Conservation (phyloP, 2,888 invertebrate species). For the Gymnoscelis rufifasciata region DNA sequence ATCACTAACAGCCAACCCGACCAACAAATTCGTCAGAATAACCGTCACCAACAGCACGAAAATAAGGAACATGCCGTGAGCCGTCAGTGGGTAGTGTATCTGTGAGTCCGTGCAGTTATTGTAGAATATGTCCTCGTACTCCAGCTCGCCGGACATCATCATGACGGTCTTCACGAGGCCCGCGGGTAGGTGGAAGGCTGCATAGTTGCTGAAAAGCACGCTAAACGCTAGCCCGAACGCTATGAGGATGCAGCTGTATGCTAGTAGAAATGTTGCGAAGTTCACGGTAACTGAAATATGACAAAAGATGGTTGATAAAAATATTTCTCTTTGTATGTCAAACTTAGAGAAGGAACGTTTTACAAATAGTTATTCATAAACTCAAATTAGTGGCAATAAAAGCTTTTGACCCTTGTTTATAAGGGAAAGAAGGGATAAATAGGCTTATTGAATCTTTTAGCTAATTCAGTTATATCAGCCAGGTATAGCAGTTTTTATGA, state of each 20-base stretch:
- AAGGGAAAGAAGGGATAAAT: too few relatives aligned
- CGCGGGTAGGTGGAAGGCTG: constrained; percentile 83
- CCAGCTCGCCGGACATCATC: constrained; percentile 93
- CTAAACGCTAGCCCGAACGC: constrained; percentile 90
- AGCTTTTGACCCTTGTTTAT: too few relatives aligned
- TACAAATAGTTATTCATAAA: too few relatives aligned
- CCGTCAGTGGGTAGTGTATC: constrained; percentile 84
- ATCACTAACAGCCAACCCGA: constrained; percentile 91
- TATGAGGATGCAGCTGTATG: constrained; percentile 88
- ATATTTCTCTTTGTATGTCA: too few relatives aligned
- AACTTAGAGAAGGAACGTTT: too few relatives aligned
- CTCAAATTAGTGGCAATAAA: too few relatives aligned
- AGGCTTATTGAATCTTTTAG: too few relatives aligned
- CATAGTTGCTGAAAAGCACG: constrained; percentile 88
- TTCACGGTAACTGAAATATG: constrained; percentile 87
- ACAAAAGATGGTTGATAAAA: too few relatives aligned
- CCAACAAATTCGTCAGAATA: constrained; percentile 89
- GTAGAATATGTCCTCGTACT: constrained; percentile 91
- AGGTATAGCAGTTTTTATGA: too few relatives aligned
- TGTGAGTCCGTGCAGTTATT: constrained; percentile 64
- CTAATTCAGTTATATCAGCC: too few relatives aligned
- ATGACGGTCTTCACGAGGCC: constrained; percentile 87
- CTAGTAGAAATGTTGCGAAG: constrained; percentile 88
- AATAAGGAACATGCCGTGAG: constrained; percentile 86
- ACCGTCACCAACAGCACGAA: constrained; percentile 90